Percentiles rank a stretch among this genome's conserved stretches.
Evolutionary conservation across 30 jellyfish, hydroid and myxozoan genomes (phyloP).

Genomic region (Cassiopea xamachana): DNA sequence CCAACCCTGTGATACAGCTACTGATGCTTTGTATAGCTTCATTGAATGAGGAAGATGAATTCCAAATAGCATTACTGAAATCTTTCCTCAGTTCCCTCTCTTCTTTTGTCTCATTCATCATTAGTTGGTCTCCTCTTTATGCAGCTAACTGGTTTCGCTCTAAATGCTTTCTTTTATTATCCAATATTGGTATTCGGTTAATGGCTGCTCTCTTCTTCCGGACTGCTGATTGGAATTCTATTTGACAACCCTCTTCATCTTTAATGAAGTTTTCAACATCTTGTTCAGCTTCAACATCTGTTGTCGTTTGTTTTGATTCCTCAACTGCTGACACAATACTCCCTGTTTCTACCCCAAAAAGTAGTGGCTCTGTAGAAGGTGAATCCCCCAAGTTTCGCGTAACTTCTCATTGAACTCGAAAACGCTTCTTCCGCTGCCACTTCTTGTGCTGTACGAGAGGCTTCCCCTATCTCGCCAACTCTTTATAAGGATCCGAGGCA

Average conservation of each 20-base stretch:
- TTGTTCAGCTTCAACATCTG: neutral
- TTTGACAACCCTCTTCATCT: neutral
- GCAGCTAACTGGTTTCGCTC: slow-evolving; percentile 49
- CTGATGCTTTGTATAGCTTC: slow-evolving; percentile 5
- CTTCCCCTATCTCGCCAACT: too few species aligned
- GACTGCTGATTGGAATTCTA: neutral
- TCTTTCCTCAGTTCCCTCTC: slow-evolving; percentile 31
- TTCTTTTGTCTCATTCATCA: slow-evolving; percentile 47
- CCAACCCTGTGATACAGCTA: neutral
- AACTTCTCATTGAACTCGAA: slow-evolving; percentile 44
- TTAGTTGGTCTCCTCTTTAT: slow-evolving; percentile 14
- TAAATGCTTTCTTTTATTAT: slow-evolving; percentile 62
- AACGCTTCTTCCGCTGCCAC: slow-evolving; percentile 67
- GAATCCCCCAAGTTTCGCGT: slow-evolving; percentile 55
- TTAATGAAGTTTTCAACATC: neutral
- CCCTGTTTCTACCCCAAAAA: slow-evolving; percentile 27
- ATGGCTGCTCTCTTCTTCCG: slow-evolving; percentile 2
- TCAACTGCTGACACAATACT: slow-evolving; percentile 6
- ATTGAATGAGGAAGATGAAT: slow-evolving; percentile 1
- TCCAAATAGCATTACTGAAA: slow-evolving; percentile 9
- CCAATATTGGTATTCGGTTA: slow-evolving; percentile 6
- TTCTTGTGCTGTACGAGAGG: neutral
- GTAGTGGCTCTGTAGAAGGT: slow-evolving; percentile 50
- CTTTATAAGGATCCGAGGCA: too few species aligned
- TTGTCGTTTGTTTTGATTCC: neutral